phyloP scores from a whole-genome alignment of 2,888 invertebrate species.

The Osedax fenrisi region DNA sequence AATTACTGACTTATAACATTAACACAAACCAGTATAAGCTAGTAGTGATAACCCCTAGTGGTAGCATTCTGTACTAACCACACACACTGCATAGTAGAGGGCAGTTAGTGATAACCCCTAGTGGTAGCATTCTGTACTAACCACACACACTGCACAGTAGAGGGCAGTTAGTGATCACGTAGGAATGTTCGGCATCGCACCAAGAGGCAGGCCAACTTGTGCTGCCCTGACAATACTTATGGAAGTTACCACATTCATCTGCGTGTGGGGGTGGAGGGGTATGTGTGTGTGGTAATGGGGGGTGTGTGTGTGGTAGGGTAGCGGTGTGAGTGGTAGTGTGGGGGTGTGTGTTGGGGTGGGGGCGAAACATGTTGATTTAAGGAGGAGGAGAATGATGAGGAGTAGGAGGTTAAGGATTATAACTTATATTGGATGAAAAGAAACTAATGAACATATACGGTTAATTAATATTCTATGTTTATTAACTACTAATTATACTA shows the following conservation, averaged over 20 bases:
- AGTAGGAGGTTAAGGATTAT: too few relatives aligned
- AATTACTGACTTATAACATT: too few relatives aligned
- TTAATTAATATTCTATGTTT: too few relatives aligned
- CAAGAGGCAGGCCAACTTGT: background rate
- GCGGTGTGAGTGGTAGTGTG: background rate
- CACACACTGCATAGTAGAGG: background rate
- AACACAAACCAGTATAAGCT: too few relatives aligned
- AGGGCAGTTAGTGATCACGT: slow-evolving; percentile 1
- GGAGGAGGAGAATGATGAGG: too few relatives aligned
- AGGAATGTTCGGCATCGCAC: background rate
- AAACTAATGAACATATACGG: too few relatives aligned
- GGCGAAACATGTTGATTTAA: too few relatives aligned
- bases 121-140: background rate
- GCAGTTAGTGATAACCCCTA: too few relatives aligned
- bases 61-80: background rate
- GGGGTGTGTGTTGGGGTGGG: background rate
- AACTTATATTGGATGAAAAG: too few relatives aligned
- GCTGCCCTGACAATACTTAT: background rate
- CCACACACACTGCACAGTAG: background rate
- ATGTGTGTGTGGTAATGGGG: background rate
- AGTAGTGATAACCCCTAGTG: too few relatives aligned
- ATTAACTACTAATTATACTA: too few relatives aligned
- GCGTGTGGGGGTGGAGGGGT: background rate
- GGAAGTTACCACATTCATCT: background rate
- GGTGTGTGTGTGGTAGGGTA: background rate